Evolutionary conservation across 2,888 invertebrate species (phyloP), one percentile per base, ranked within the genome.

Genomic region (Leucophenga maculata): DNA sequence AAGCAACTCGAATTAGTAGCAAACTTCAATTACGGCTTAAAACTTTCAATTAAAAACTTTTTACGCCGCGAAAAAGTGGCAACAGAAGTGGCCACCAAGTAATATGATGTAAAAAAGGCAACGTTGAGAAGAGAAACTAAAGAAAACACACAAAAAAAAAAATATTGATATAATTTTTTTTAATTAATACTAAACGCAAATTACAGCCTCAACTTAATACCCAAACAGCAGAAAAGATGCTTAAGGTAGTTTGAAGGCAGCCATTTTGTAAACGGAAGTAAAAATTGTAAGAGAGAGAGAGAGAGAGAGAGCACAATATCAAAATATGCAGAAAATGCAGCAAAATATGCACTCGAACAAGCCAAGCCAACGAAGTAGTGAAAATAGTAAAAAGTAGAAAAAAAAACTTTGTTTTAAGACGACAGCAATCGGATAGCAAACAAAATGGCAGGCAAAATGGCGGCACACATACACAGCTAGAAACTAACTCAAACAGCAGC

Each of bases 1-100:
- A n/a, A 50, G 13, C 18, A 50, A 64, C 46, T 46, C 62, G 62
- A 64, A 64, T 46, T 22, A 64, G 62, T 64, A 64, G 75, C 75
- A 77, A 80, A 80, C 79, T 80, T 80, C 79, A 79, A 80, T 79
- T 79, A 80, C 76, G 80, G 79, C 79, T 79, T 79, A 79, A 80
- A 79, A 79, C 81, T 79, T 79, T 79, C 79, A 79, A 79, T 79
- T 79, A 79, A 79, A 79, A 79, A 80, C 79, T 80, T 79, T 79
- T 80, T 76, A 72, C 72, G 60, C 77, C 79, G 79, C 79, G 77
- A 74, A 72, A 75, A 75, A 68, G 31, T 62, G 62, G 20, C 13
- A 14, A 59, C 39, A 39, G 39, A 69, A 72, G 72, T 59, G 68
- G 59, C 68, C 6, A 16, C 50, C 18, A n/a, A 50, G 50, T 8